phyloP scores from a whole-genome alignment of 2,888 invertebrate species.

The Horisme vitalbata region DNA sequence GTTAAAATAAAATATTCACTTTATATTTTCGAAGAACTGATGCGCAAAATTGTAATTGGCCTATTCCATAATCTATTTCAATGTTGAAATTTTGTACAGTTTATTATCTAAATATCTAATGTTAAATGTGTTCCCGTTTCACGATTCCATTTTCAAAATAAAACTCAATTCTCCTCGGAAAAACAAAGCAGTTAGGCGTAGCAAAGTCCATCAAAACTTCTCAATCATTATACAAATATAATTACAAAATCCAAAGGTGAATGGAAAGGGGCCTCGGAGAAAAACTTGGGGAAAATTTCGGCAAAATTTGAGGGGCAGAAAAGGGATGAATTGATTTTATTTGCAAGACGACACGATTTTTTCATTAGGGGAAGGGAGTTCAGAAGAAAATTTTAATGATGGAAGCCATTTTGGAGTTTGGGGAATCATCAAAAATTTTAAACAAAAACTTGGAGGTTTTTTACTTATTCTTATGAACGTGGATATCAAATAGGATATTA shows the following conservation, averaged over 20 bases:
- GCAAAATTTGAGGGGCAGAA: constrained; percentile 45
- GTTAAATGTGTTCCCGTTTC: no score
- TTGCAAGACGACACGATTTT: constrained; percentile 79
- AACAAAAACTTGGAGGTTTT: no score
- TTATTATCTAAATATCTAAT: no score
- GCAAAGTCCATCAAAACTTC: constrained; percentile 61
- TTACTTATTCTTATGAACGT: no score
- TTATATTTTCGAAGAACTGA: no score
- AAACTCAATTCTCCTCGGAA: constrained; percentile 1
- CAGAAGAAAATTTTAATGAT: constrained; percentile 41
- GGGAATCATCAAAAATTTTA: no score
- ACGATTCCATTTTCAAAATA: no score
- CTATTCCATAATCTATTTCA: no score
- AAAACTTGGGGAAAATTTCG: constrained; percentile 68
- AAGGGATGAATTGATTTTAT: constrained; percentile 75
- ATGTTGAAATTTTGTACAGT: no score
- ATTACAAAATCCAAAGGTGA: constrained; percentile 56
- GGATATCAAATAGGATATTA: no score
- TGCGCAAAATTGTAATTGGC: no score
- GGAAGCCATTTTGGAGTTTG: constrained; percentile 38
- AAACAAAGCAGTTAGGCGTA: constrained; percentile 31
- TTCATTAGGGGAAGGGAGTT: constrained; percentile 57
- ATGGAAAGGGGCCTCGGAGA: constrained; percentile 49
- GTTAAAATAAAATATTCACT: no score
- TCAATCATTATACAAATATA: constrained; percentile 70